Percentiles rank a stretch among this genome's conserved stretches.
Evolutionary conservation across 2,797 vertebrate genomes (phyloP).

Genomic region (Sciurus carolinensis): DNA sequence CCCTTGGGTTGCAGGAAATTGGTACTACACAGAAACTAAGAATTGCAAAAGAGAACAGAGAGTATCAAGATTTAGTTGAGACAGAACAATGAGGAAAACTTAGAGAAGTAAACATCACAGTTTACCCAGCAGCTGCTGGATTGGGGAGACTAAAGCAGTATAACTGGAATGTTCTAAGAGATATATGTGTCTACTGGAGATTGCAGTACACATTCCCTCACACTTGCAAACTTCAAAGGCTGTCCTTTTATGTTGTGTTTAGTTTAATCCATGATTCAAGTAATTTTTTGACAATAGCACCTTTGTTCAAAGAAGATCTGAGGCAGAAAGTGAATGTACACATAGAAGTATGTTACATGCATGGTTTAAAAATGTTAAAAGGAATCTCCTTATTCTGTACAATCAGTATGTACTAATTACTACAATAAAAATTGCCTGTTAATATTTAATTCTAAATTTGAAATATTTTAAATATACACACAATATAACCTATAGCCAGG

Average conservation of each 20-base stretch:
- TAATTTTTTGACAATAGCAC: not conserved
- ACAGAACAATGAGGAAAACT: not conserved
- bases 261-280: not conserved
- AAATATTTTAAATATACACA: not conserved
- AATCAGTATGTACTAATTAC: too few species aligned
- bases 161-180: not conserved
- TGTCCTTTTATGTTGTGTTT: not conserved
- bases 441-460: not conserved
- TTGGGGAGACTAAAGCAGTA: not conserved
- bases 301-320: not conserved
- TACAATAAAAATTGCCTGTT: not conserved
- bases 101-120: not conserved
- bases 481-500: not conserved
- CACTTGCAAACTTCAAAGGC: not conserved
- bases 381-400: too few species aligned
- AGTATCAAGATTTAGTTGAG: not conserved
- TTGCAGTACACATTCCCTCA: not conserved
- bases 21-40: not conserved
- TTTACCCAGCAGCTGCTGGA: not conserved
- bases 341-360: not conserved
- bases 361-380: too few species aligned
- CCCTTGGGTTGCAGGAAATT: not conserved
- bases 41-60: not conserved
- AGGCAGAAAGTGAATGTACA: not conserved
- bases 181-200: not conserved